phyloP scores from a whole-genome alignment of 2,113 vertebrate species.

The Clarias magur region DNA sequence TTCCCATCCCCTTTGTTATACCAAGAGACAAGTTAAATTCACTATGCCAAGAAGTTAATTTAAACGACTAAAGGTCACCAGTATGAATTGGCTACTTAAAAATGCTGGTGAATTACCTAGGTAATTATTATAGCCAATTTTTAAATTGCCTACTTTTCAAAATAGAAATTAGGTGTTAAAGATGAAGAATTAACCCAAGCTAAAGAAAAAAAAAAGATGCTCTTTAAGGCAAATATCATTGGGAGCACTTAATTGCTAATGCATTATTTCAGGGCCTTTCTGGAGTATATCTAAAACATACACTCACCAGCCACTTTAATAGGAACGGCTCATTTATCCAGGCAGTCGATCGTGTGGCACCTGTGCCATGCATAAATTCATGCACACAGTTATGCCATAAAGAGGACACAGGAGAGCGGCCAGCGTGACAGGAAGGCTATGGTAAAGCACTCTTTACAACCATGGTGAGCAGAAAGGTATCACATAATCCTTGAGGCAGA shows the following conservation, averaged over 20 bases:
- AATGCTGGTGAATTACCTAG: background rate
- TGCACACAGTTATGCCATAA: background rate
- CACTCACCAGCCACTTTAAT: background rate
- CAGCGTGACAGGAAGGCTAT: background rate
- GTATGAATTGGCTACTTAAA: background rate
- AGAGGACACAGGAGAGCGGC: background rate
- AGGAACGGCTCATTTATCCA: background rate
- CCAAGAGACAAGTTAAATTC: background rate
- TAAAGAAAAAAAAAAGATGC: background rate
- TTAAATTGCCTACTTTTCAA: background rate
- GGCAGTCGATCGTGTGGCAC: background rate
- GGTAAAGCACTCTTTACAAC: background rate
- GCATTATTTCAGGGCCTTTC: background rate
- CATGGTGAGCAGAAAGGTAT: background rate
- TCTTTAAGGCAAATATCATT: background rate
- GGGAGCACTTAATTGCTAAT: background rate
- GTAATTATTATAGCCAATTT: too few species aligned
- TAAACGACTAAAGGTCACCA: background rate
- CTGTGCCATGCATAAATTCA: background rate
- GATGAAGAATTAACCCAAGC: background rate
- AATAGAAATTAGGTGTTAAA: background rate
- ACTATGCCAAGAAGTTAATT: background rate
- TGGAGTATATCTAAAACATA: background rate
- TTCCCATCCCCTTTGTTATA: background rate
- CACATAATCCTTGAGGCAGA: background rate